A percentile compares a stretch with the other conserved stretches of the same genome.
These are phyloP conservation scores for Chelmon rostratus DNA, from an alignment of 2,797 vertebrate genomes.

Conservation along the genomic window DNA sequence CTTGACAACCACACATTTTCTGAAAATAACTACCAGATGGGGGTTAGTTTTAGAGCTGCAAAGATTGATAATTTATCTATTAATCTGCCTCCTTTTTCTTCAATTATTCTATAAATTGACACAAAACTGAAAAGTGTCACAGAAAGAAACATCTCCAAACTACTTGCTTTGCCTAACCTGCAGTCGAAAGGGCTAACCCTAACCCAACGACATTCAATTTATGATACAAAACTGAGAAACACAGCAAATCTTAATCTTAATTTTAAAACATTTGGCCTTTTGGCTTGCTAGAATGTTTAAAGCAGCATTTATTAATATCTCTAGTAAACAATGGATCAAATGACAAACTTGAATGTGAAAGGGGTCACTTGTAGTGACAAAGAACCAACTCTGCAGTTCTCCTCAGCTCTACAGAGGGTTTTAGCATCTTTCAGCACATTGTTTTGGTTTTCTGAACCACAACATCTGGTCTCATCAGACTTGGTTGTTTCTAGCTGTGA, in stretches of 20 bases:
- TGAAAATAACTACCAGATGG: conserved; percentile 33
- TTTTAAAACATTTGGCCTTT: background rate
- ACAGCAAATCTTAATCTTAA: too few relatives aligned
- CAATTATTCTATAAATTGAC: background rate
- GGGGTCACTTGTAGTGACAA: too few relatives aligned
- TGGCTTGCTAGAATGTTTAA: background rate
- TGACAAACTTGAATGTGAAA: too few relatives aligned
- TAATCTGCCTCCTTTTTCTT: background rate
- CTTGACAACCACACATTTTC: conserved; percentile 29
- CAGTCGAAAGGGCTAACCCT: too few relatives aligned
- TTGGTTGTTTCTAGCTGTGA: background rate
- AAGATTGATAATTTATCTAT: background rate
- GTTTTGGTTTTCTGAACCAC: background rate
- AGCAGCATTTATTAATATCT: background rate
- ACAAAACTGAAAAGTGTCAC: background rate
- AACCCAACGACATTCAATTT: background rate
- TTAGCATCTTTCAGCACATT: too few relatives aligned
- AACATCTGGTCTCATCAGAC: background rate
- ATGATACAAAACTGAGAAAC: background rate
- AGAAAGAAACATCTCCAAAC: background rate
- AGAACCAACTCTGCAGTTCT: background rate
- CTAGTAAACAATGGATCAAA: background rate
- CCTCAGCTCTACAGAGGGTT: background rate
- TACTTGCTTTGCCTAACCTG: background rate
- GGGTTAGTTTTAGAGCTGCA: background rate